A percentile compares a stretch with the other conserved stretches of the same genome.
These are phyloP conservation scores for Acrossocheilus wenchowensis DNA, from an alignment of 2,797 vertebrate genomes.

Conservation along the genomic window DNA sequence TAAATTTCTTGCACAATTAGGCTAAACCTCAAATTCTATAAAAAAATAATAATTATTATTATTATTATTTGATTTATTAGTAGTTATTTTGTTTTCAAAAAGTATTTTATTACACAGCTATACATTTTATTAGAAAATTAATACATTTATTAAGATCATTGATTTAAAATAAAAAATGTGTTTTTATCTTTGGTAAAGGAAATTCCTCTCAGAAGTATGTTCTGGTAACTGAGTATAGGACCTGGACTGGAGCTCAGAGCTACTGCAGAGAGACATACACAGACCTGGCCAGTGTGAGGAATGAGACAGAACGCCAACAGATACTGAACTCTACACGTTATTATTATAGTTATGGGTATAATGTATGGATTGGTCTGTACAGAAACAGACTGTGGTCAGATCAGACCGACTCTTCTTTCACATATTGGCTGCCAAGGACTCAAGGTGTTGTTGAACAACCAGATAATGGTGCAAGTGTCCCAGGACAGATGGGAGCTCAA, in stretches of 20 bases:
- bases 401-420: constrained; percentile 36
- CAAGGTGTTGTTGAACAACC: background rate
- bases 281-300: background rate
- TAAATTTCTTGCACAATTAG: too few relatives aligned
- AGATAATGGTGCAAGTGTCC: constrained; percentile 22
- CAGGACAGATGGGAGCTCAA: background rate
- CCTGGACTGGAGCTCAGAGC: background rate
- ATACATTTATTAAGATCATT: too few relatives aligned
- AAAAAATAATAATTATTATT: too few relatives aligned
- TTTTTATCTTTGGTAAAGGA: background rate
- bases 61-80: too few relatives aligned
- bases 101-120: too few relatives aligned
- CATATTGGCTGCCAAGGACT: constrained; percentile 54
- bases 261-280: background rate
- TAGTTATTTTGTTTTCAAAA: too few relatives aligned
- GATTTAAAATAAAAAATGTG: background rate
- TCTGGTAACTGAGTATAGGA: background rate
- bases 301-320: background rate
- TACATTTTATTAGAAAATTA: too few relatives aligned
- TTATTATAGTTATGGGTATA: background rate
- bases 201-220: constrained; percentile 4
- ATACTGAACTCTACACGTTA: background rate
- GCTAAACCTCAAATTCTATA: too few relatives aligned
- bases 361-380: constrained; percentile 66
- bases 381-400: constrained; percentile 67